Evolutionary conservation across 2,797 vertebrate species (phyloP), one percentile per base, ranked within the genome.

Genomic region (Hozukius guyotensis): DNA sequence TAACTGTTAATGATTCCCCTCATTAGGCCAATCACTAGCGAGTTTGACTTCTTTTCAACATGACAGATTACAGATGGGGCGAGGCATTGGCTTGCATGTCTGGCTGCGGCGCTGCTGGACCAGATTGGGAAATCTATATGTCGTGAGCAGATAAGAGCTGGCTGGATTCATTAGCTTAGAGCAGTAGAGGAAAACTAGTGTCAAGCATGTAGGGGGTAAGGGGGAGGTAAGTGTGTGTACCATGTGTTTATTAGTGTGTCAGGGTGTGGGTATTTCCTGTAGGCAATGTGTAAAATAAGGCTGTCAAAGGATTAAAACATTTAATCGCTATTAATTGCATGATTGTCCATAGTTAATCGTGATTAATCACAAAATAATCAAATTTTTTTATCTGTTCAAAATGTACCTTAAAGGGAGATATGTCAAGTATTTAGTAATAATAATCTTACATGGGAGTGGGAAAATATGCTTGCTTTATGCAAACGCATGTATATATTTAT

Each of bases 1-100:
- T 84, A 87, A 91, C 86, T 72, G 67, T 81, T 91, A 92, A 92
- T 87, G 85, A 93, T 84, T 62, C 69, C 81, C 74, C 83, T 92
- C 90, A 91, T 94, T 93, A 92, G 74, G 75, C 80, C 80, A 72
- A 80, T 89, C 90, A 81, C 65, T 69, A 31, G 63, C 3, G 18
- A 70, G 74, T 90, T 88, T 88, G 84, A 92, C 93, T 91, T 84
- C 75, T 89, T 88, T 72, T 89, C 75, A 73, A 87, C 72, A 73
- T 90, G 89, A 91, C 89, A 88, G 79, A 91, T 93, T 87, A 84
- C 81, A 91, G 85, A 89, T 81, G 85, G 90, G 81, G 64, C 20
- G 55, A 77, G 79, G 80, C 60, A 68, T 71, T 86, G 75, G 76
- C 77, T 78, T 2, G n/a, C 72, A 34, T 75, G 69, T 87, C 85